A percentile compares a stretch with the other conserved stretches of the same genome.
Conservation (phyloP, 1,140 invertebrate species). For the Ganaspis sp. region DNA sequence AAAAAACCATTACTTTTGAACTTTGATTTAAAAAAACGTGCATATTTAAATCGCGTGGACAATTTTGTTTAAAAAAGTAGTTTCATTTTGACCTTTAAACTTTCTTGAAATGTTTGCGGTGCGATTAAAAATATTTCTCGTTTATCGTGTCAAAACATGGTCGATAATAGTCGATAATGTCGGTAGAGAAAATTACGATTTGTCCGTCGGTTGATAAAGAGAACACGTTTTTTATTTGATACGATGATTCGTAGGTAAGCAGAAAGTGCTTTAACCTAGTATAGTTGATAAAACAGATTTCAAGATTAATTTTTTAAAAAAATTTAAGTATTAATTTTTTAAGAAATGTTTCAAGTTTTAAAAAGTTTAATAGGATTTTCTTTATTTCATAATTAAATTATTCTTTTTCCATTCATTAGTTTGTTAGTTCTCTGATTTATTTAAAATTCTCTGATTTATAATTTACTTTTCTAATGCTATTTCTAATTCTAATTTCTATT, state of each 20-base stretch:
- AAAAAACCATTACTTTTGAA: background rate
- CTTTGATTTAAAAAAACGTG: background rate
- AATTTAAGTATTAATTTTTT: no score
- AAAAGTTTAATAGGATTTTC: no score
- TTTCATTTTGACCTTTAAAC: conserved; percentile 2
- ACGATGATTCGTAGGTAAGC: background rate
- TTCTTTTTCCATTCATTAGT: no score
- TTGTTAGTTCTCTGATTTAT: no score
- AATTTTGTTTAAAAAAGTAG: background rate
- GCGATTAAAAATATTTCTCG: background rate
- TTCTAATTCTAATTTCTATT: no score
- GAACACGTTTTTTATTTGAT: no score
- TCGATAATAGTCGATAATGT: background rate
- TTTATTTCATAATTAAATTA: no score
- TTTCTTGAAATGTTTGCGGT: background rate
- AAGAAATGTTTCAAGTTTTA: no score
- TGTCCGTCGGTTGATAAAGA: background rate
- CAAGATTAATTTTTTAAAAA: no score
- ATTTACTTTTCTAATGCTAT: no score
- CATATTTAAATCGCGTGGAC: background rate
- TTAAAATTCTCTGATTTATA: no score
- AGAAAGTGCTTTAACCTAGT: background rate
- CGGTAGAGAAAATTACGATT: background rate
- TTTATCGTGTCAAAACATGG: background rate
- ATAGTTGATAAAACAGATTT: no score